Conservation (phyloP, 2,113 vertebrate species). For the Mesoclemmys tuberculata region DNA sequence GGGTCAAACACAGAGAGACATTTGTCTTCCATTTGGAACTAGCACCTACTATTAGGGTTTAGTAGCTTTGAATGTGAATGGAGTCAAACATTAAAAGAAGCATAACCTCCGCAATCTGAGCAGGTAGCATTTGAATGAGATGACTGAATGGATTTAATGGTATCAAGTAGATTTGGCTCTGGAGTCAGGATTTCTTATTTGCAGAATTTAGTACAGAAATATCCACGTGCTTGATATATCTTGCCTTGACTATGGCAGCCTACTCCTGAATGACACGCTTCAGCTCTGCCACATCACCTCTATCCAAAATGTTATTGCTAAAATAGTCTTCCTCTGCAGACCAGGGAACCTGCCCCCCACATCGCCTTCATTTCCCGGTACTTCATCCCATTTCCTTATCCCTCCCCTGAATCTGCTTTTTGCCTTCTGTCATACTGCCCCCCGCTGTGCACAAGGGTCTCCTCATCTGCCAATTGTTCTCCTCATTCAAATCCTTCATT, state of each 20-base stretch:
- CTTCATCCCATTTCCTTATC: not conserved
- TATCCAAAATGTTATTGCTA: not conserved
- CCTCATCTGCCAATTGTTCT: not conserved
- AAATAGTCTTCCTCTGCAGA: not conserved
- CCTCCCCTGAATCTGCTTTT: not conserved
- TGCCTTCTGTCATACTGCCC: not conserved
- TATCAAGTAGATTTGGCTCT: not conserved
- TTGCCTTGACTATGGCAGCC: not conserved
- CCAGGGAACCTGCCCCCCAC: fast-evolving
- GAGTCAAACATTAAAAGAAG: not conserved
- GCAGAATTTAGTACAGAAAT: not conserved
- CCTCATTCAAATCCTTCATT: not conserved
- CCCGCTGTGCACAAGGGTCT: not conserved
- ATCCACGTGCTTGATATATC: not conserved
- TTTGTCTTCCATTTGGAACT: not conserved
- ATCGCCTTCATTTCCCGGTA: not conserved
- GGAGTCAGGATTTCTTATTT: not conserved
- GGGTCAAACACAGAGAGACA: not conserved
- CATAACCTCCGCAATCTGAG: not conserved
- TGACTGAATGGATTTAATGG: not conserved
- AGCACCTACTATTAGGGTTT: fast-evolving
- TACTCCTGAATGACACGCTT: not conserved
- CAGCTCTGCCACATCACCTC: not conserved
- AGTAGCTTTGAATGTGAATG: not conserved
- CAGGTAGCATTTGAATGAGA: not conserved